phyloP scores from a whole-genome alignment of 2,888 invertebrate genomes.

The Megamerina dolium region DNA sequence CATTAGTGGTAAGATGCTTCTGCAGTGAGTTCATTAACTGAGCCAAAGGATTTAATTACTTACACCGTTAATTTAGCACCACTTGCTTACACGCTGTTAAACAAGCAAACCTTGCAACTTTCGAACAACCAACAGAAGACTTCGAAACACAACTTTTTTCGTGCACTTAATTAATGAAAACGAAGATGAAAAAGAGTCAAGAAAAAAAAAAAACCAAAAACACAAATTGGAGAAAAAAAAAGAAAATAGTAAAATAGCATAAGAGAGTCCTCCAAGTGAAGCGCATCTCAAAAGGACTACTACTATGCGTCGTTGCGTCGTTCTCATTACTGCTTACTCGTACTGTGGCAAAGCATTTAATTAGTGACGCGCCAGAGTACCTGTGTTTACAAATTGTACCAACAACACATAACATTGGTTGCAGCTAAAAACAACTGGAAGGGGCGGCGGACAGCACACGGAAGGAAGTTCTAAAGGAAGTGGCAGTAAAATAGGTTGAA shows the following conservation, averaged over 20 bases:
- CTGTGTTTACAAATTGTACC: slow-evolving; percentile 20
- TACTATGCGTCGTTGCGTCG: too few species aligned
- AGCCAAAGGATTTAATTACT: slow-evolving; percentile 47
- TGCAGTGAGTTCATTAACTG: slow-evolving; percentile 46
- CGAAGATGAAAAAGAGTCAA: slow-evolving; percentile 35
- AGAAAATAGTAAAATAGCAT: too few species aligned
- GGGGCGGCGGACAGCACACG: neutral
- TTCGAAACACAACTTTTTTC: slow-evolving; percentile 11
- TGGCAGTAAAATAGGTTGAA: slow-evolving; percentile 3
- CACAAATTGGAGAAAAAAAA: too few species aligned
- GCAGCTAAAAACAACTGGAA: neutral
- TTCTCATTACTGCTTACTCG: too few species aligned
- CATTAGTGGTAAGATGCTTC: too few species aligned
- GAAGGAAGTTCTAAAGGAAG: slow-evolving; percentile 9
- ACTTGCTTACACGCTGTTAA: slow-evolving; percentile 49
- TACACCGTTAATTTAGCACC: slow-evolving; percentile 50
- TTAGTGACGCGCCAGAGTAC: slow-evolving; percentile 27
- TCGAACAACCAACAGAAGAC: slow-evolving; percentile 2
- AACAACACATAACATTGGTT: neutral
- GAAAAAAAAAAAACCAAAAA: too few species aligned
- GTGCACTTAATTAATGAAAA: slow-evolving; percentile 18
- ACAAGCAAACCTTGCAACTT: slow-evolving; percentile 36
- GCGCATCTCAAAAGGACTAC: too few species aligned
- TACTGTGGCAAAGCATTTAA: slow-evolving; percentile 27
- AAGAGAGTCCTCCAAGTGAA: too few species aligned